Percentiles rank a stretch among this genome's conserved stretches.
Evolutionary conservation across 2,888 invertebrate species (phyloP).

Genomic region (Muschampia plurimacula): DNA sequence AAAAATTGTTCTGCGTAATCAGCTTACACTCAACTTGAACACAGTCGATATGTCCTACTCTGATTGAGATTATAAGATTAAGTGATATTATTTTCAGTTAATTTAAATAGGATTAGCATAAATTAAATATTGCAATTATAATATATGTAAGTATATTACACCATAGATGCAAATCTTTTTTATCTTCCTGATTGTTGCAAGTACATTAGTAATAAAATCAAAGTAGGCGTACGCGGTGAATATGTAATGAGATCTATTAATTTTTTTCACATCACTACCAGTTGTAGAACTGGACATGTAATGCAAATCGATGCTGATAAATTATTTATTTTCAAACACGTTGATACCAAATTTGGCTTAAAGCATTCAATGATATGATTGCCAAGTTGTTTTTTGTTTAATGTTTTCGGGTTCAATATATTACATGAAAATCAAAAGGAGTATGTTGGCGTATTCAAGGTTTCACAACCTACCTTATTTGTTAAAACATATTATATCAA

Average conservation of each 20-base stretch:
- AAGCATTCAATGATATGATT: conserved; percentile 41
- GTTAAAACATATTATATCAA: background rate
- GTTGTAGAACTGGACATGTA: conserved; percentile 25
- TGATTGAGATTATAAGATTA: background rate
- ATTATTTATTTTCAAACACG: conserved; percentile 44
- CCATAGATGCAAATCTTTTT: conserved; percentile 22
- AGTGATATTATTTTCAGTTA: conserved; percentile 2
- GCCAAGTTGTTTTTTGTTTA: conserved; percentile 38
- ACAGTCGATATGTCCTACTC: background rate
- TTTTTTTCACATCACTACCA: conserved; percentile 31
- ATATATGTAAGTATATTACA: no score
- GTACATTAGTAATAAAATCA: conserved; percentile 23
- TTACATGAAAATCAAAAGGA: conserved; percentile 24
- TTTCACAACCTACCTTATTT: background rate
- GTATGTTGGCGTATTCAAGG: conserved; percentile 12
- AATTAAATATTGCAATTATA: conserved; percentile 13
- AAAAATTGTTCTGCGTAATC: background rate
- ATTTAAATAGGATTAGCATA: conserved; percentile 20
- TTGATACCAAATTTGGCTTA: conserved; percentile 42
- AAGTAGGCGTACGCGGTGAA: conserved; percentile 34
- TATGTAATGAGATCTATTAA: conserved; percentile 34
- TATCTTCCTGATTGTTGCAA: conserved; percentile 30
- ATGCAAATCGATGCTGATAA: conserved; percentile 38
- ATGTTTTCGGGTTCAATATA: conserved; percentile 22
- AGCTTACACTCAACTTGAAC: background rate